Evolutionary conservation across 2,797 vertebrate species (phyloP).

Genomic region (Takifugu rubripes): DNA sequence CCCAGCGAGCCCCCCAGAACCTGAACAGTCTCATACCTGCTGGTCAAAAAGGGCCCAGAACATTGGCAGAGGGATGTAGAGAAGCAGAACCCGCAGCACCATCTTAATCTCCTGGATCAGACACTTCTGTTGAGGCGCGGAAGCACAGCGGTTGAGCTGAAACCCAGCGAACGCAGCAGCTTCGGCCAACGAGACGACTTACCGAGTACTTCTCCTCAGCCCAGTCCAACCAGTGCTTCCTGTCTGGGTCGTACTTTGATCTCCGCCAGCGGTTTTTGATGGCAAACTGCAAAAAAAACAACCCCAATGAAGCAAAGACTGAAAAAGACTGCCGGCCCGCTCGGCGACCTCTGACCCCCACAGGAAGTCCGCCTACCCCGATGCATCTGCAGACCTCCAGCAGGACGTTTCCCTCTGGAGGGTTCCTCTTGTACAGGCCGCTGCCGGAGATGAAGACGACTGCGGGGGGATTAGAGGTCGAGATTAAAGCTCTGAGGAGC

Average conservation of each 20-base stretch:
- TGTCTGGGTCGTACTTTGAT: constrained; percentile 66
- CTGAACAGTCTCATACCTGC: constrained; percentile 75
- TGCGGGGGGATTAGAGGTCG: constrained; percentile 55
- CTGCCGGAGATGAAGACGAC: constrained; percentile 91
- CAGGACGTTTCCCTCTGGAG: constrained; percentile 89
- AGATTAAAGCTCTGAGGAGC: not conserved
- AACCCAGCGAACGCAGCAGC: too few species aligned
- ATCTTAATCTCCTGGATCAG: constrained; percentile 92
- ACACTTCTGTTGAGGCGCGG: constrained; percentile 72
- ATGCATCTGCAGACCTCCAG: constrained; percentile 86
- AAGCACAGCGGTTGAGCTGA: too few species aligned
- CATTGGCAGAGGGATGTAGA: constrained; percentile 95
- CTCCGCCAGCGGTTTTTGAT: constrained; percentile 82
- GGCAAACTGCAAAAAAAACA: constrained; percentile 82
- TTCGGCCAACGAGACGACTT: constrained; percentile 7
- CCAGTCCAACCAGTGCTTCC: constrained; percentile 95
- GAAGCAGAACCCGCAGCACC: constrained; percentile 87
- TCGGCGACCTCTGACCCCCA: not conserved
- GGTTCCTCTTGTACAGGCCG: constrained; percentile 84
- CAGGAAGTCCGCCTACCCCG: constrained; percentile 75
- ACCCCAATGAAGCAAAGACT: constrained; percentile 9
- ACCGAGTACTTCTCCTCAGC: constrained; percentile 91
- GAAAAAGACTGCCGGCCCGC: not conserved
- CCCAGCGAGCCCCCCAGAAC: too few species aligned
- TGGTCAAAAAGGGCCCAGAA: constrained; percentile 99